A percentile compares a stretch with the other conserved stretches of the same genome.
Conservation (phyloP, 2,113 vertebrate species). For the Lontra canadensis region DNA sequence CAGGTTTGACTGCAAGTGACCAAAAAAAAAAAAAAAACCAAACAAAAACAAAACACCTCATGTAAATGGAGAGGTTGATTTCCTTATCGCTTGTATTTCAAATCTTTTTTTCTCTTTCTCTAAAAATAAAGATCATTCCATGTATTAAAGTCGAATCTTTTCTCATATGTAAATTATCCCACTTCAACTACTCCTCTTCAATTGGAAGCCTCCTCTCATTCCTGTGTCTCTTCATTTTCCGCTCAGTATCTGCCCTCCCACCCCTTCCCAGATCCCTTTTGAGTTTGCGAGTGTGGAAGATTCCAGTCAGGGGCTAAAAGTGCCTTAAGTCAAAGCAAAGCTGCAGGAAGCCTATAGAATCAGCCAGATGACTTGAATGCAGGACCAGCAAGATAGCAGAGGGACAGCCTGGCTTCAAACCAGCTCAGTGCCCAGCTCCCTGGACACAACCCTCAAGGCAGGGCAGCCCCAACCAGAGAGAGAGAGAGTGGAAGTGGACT, state of each 20-base stretch:
- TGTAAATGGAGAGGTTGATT: not conserved
- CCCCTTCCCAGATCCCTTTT: not conserved
- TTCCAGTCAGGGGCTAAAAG: not conserved
- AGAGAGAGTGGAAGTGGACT: not conserved
- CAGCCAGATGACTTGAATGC: not conserved
- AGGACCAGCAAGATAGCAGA: not conserved
- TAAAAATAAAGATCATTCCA: not conserved
- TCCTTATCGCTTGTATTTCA: not conserved
- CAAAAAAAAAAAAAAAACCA: not conserved
- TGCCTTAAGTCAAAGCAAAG: slow-evolving; percentile 25
- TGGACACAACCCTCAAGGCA: not conserved
- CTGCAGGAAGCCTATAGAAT: not conserved
- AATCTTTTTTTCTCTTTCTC: not conserved
- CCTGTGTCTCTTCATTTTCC: not conserved
- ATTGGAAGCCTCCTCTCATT: not conserved
- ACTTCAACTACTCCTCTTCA: not conserved
- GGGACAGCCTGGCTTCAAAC: slow-evolving; percentile 25
- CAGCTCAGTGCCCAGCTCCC: not conserved
- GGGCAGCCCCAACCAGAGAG: not conserved
- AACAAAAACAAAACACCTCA: not conserved
- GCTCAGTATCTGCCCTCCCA: not conserved
- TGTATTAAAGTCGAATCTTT: not conserved
- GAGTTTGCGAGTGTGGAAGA: not conserved
- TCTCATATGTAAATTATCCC: slow-evolving; percentile 6
- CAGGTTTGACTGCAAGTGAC: not conserved